phyloP scores from a whole-genome alignment of 2,113 vertebrate genomes.

The Gobio gobio region DNA sequence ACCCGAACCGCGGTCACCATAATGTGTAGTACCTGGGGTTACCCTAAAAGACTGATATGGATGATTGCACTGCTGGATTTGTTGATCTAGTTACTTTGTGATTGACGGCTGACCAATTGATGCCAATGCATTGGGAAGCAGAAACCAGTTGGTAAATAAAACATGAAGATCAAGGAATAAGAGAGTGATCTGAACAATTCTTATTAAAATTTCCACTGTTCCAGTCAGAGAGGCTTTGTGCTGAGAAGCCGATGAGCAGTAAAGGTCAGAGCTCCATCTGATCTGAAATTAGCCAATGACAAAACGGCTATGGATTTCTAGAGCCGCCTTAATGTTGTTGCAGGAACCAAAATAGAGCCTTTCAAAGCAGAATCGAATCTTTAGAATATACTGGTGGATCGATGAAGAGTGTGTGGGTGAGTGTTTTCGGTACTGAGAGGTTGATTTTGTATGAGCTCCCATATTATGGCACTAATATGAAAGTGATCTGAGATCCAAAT shows the following conservation, averaged over 20 bases:
- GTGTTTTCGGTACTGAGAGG: background rate
- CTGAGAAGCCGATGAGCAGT: conserved; percentile 55
- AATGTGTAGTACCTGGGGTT: conserved; percentile 28
- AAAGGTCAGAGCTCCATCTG: background rate
- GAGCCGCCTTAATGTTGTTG: conserved; percentile 64
- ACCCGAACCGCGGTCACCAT: conserved; percentile 38
- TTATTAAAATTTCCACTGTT: conserved; percentile 57
- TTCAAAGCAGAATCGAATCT: conserved; percentile 67
- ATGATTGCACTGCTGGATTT: conserved; percentile 41
- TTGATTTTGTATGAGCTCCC: background rate
- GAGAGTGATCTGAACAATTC: conserved; percentile 66
- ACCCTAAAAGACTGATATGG: conserved; percentile 27
- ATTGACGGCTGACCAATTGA: conserved; percentile 56
- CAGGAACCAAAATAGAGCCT: conserved; percentile 62
- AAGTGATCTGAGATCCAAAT: background rate
- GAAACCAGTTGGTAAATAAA: conserved; percentile 57
- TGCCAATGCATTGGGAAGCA: conserved; percentile 39
- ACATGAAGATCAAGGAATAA: conserved; percentile 53
- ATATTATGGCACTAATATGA: conserved; percentile 9
- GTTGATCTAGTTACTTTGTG: conserved; percentile 41
- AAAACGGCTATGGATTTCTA: conserved; percentile 40
- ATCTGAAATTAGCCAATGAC: conserved; percentile 52
- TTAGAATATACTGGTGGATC: conserved; percentile 55
- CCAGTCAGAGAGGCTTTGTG: background rate
- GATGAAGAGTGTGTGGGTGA: conserved; percentile 35